phyloP scores from a whole-genome alignment of 2,888 invertebrate species.

The Caenorhabditis afra region DNA sequence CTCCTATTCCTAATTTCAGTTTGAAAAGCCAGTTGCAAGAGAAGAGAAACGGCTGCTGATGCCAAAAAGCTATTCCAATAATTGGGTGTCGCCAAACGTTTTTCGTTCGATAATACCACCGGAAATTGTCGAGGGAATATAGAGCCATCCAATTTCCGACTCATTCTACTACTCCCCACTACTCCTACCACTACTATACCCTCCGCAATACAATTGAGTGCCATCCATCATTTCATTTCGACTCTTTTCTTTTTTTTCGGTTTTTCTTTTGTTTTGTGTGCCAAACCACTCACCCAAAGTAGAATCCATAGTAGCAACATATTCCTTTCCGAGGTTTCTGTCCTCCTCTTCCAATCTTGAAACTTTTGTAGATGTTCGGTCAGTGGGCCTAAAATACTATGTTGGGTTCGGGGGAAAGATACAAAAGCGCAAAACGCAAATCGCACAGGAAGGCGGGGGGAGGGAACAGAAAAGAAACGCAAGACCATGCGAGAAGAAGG shows the following conservation, averaged over 20 bases:
- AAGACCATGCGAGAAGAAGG: conserved; percentile 4
- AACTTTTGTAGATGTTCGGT: no score
- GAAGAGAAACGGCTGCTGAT: no score
- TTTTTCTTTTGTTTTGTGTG: conserved; percentile 1
- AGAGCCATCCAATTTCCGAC: no score
- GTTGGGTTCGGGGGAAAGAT: neutral
- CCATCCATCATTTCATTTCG: conserved; percentile 11
- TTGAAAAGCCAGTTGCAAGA: no score
- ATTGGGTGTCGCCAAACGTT: no score
- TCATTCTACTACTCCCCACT: no score
- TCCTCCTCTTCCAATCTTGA: neutral
- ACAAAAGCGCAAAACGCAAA: no score
- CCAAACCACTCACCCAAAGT: conserved; percentile 31
- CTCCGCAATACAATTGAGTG: conserved; percentile 1
- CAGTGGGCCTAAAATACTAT: no score
- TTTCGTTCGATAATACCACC: no score
- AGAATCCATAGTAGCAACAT: conserved; percentile 29
- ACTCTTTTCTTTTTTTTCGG: conserved; percentile 6
- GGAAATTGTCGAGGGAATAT: no score
- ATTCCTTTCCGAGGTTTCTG: neutral
- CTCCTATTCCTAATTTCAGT: no score
- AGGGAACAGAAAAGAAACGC: neutral
- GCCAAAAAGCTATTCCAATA: no score
- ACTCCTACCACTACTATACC: neutral
- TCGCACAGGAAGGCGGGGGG: conserved; percentile 13